These are phyloP conservation scores for Cephus runcator DNA, from an alignment of 2,888 invertebrate species.

Conservation along the genomic window DNA sequence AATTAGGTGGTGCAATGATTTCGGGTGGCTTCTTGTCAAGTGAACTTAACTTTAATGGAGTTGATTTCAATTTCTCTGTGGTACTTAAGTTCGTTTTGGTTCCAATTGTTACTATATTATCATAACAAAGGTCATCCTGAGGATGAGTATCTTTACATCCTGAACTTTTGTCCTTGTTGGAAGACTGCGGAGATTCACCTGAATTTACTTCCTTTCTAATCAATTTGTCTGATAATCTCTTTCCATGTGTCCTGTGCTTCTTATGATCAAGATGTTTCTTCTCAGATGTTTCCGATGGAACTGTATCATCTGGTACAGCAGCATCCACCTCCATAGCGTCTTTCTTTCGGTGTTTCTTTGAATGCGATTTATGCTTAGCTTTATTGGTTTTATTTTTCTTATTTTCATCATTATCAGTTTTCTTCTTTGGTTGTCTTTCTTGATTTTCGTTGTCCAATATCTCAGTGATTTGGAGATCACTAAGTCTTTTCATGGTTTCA, in stretches of 20 bases:
- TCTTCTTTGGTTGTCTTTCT: background rate
- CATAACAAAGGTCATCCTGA: background rate
- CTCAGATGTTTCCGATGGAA: background rate
- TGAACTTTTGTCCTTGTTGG: too few species aligned
- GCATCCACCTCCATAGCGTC: background rate
- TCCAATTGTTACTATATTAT: background rate
- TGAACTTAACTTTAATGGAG: background rate
- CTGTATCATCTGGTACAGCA: background rate
- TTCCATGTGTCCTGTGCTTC: background rate
- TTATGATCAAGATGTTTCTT: background rate
- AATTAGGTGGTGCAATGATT: constrained; percentile 41
- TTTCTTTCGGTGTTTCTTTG: background rate
- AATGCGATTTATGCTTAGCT: background rate
- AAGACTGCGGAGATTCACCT: background rate
- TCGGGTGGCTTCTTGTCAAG: constrained; percentile 30
- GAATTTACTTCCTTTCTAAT: background rate
- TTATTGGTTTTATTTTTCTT: background rate
- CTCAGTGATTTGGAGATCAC: background rate
- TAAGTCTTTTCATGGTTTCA: background rate
- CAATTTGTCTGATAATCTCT: too few species aligned
- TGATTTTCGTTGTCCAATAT: background rate
- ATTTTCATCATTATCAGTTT: background rate
- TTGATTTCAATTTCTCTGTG: background rate
- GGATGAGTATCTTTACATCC: too few species aligned
- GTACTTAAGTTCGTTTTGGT: background rate